A percentile compares a stretch with the other conserved stretches of the same genome.
These are phyloP conservation scores for Progne subis DNA, from an alignment of 2,113 vertebrate species.

Conservation along the genomic window DNA sequence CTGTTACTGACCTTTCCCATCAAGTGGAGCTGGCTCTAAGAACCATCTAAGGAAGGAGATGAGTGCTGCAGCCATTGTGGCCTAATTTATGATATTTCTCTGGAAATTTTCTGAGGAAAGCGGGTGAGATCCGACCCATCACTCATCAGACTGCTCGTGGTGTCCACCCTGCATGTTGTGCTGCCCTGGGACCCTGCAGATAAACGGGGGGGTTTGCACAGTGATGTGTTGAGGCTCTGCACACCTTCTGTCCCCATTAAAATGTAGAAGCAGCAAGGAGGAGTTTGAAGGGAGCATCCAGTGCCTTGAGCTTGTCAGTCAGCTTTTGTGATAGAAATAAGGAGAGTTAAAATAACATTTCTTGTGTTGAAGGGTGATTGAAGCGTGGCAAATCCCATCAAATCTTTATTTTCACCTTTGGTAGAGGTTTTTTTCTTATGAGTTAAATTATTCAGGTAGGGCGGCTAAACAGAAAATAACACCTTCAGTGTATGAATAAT, in stretches of 20 bases:
- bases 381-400: constrained; percentile 2
- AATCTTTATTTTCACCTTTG: constrained; percentile 31
- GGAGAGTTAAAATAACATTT: constrained; percentile 7
- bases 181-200: background rate
- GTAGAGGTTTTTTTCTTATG: background rate
- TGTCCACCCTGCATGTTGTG: background rate
- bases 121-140: background rate
- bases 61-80: background rate
- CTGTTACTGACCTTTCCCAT: background rate
- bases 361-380: constrained; percentile 16
- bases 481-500: constrained; percentile 8
- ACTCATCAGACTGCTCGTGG: background rate
- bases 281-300: background rate
- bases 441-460: constrained; percentile 44
- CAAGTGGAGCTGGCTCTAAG: background rate
- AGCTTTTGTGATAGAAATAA: background rate
- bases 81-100: background rate
- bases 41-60: rapidly evolving
- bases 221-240: background rate
- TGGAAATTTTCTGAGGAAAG: background rate
- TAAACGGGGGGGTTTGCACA: background rate
- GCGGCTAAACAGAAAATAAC: constrained; percentile 29
- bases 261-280: background rate
- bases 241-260: background rate
- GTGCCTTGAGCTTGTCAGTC: background rate